Evolutionary conservation across 2,113 vertebrate genomes (phyloP), one percentile per base, ranked within the genome.

Genomic region (Stictonetta naevosa): DNA sequence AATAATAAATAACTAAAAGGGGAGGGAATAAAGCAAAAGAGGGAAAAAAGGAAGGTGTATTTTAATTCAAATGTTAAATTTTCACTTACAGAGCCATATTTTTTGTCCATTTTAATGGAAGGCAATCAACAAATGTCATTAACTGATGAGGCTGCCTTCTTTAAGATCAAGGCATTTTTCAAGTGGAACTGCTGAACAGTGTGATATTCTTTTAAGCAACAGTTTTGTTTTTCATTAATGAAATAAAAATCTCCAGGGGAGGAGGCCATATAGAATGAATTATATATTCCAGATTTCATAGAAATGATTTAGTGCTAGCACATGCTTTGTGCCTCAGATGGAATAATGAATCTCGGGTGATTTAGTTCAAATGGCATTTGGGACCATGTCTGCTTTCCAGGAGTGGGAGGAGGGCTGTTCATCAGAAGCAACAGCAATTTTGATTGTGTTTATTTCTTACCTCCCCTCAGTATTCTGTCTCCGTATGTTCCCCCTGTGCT

Each of bases 201-300:
- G 78, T 86, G 31, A 50, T 40, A 31, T 46, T 22, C 22, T 18
- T 94, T 60, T 34, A 33, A 82, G 59, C 46, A 72, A 83, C 67
- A 90, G 38, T 83, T 96, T 96, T 84, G 73, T 88, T 97, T 96
- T 96, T 95, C 21, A n/a, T 95, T 97, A 90, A 94, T 96, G 77
- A 68, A 96, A 82, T 88, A 95, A 96, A 93, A 79, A 96, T 96
- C 95, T 86, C 82, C 52, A 64, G 34, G 26, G 77, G 56, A 94
- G 62, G 21, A 90, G 56, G 53, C 44, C 3, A 1, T 58, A 84
- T 79, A 92, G 74, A 80, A 89, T 75, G 94, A 60, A 95, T 93
- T 81, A 94, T 52, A 40, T 60, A 76, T 83, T 97, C 71, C 56
- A 96, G n/a, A 93, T 95, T 88, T 96, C 63, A 88, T 74, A 94